A percentile compares a stretch with the other conserved stretches of the same genome.
phyloP scores from a whole-genome alignment of 2,797 vertebrate species.

The Diceros bicornis region DNA sequence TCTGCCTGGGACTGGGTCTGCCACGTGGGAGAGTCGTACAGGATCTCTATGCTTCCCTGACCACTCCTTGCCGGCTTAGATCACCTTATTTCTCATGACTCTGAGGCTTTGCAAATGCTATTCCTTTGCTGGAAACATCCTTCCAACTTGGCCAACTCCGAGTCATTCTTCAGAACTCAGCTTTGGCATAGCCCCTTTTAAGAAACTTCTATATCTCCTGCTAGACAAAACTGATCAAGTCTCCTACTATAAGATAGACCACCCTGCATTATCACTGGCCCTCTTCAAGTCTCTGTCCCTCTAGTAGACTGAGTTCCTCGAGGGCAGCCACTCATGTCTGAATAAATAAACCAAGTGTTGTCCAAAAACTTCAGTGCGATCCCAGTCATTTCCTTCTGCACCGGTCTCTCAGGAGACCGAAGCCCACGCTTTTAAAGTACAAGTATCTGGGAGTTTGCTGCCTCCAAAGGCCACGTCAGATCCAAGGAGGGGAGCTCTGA shows the following conservation, averaged over 20 bases:
- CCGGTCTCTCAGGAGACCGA: neutral
- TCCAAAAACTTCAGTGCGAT: neutral
- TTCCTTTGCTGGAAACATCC: neutral
- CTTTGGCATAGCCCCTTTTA: neutral
- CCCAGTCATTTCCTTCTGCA: neutral
- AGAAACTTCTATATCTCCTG: neutral
- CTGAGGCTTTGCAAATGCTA: neutral
- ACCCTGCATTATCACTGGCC: neutral
- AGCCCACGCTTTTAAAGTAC: neutral
- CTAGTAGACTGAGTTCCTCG: neutral
- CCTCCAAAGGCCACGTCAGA: neutral
- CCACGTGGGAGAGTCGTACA: neutral
- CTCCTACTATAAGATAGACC: neutral
- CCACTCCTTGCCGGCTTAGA: neutral
- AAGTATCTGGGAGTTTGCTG: neutral
- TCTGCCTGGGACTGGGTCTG: neutral
- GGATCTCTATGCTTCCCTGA: neutral
- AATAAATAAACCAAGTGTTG: neutral
- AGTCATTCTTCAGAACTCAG: neutral
- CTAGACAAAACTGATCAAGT: neutral
- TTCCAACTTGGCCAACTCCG: neutral
- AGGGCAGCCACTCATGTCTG: neutral
- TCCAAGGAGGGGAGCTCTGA: neutral
- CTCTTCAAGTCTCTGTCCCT: neutral
- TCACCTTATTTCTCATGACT: neutral